These are phyloP conservation scores for Timandra comae DNA, from an alignment of 2,888 invertebrate genomes.

Conservation along the genomic window DNA sequence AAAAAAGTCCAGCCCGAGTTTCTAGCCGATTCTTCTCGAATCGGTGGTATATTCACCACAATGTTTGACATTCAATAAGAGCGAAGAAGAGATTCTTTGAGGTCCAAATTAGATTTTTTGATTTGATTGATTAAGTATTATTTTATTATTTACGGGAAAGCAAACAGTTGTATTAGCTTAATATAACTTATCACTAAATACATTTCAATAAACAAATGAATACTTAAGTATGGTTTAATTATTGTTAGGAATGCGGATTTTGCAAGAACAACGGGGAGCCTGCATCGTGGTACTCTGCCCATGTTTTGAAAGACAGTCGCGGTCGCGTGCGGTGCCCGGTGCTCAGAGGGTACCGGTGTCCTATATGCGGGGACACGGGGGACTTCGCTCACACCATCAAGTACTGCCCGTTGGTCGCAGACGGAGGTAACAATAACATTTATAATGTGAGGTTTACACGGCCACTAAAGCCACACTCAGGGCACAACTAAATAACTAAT, in stretches of 20 bases:
- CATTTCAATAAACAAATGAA: neutral
- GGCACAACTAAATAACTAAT: too few species aligned
- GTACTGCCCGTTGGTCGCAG: conserved; percentile 78
- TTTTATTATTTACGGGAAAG: too few species aligned
- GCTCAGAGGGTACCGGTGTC: conserved; percentile 80
- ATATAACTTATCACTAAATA: too few species aligned
- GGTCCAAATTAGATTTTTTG: neutral
- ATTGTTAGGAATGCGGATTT: conserved; percentile 59
- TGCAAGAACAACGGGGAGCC: conserved; percentile 82
- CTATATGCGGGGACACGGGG: conserved; percentile 82
- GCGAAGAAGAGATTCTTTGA: neutral
- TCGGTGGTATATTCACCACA: too few species aligned
- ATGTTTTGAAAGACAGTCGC: conserved; percentile 79
- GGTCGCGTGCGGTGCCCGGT: conserved; percentile 83
- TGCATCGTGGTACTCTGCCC: conserved; percentile 78
- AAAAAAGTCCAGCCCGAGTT: too few species aligned
- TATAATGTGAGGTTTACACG: too few species aligned
- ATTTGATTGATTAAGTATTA: conserved; percentile 1
- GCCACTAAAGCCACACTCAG: too few species aligned
- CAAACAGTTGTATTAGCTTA: too few species aligned
- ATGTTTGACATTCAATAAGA: too few species aligned
- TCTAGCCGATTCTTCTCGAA: too few species aligned
- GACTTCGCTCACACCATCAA: conserved; percentile 86
- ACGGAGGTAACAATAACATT: conserved; percentile 20
- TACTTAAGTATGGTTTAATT: too few species aligned